Evolutionary conservation across 2,797 vertebrate genomes (phyloP), one percentile per base, ranked within the genome.

Genomic region (Phataginus tricuspis): DNA sequence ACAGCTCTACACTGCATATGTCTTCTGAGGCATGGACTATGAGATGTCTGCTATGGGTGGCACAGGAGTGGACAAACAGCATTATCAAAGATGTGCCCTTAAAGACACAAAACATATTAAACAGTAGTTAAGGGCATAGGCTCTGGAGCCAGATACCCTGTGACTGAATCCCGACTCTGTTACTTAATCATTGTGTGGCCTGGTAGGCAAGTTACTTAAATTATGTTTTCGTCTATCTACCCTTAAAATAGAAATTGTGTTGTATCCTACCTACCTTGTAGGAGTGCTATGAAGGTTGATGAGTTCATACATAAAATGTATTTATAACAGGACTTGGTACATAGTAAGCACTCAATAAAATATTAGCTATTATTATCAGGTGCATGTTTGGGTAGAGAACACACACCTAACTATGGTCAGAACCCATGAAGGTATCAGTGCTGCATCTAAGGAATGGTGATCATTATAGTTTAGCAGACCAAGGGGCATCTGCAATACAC

Each of bases 171-270:
- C 72, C 87, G 66, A 75, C 72, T 89, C 51, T 92, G 39, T 57
- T 71, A 64, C n/a, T 57, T 80, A 92, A 37, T 86, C 96, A 83
- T 15, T 89, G 49, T 83, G 53, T 79, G 45, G 75, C 19, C 27
- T 85, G 39, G 42, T 59, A 90, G n/a, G 31, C 29, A 88, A 7
- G 16, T 78, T 94, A 86, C 59, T 86, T 92, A 72, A 94, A 95
- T 5, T 72, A 21, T 72, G 71, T 82, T 84, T 94, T 16, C 13
- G n/a, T 82, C 92, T 95, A 86, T 94, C 87, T 90, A 96, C 45
- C 9, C 59, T 82, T 90, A 84, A 92, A 86, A 63, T 90, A 63
- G 25, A 97, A 97, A 94, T 45, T 45, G 45, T 45, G 11, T 45
- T 45, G 45, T 68, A 97, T 94, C 74, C 18, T 55, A 86, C n/a